Evolutionary conservation across 2,113 vertebrate genomes (phyloP).

Genomic region (Cochlearius cochlearius): DNA sequence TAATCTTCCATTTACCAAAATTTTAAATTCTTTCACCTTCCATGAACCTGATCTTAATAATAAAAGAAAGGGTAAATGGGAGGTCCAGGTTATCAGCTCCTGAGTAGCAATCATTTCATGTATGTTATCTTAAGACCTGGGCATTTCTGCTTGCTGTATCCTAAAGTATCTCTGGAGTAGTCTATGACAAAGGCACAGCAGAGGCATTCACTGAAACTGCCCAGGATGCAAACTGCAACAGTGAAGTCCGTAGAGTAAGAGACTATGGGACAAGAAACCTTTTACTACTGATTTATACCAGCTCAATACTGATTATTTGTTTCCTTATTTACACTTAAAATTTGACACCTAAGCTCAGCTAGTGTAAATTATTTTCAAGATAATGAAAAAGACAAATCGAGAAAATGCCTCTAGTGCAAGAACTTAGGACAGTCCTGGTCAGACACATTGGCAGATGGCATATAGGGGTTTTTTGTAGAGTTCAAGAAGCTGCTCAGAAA

Average conservation of each 20-base stretch:
- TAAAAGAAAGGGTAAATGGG: background rate
- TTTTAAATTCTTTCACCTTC: background rate
- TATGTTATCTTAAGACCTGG: background rate
- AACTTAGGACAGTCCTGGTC: background rate
- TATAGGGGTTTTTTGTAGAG: fast-evolving
- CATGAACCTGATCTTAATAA: background rate
- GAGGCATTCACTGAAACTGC: background rate
- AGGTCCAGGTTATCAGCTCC: background rate
- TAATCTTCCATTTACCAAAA: background rate
- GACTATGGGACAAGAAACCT: background rate
- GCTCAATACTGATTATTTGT: background rate
- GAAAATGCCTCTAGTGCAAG: background rate
- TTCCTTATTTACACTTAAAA: background rate
- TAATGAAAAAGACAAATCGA: background rate
- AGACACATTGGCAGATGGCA: background rate
- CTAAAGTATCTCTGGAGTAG: background rate
- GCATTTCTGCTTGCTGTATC: background rate
- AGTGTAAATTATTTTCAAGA: background rate
- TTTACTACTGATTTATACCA: background rate
- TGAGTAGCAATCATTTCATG: background rate
- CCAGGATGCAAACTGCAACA: background rate
- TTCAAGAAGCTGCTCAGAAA: background rate
- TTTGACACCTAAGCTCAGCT: background rate
- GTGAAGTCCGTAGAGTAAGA: background rate
- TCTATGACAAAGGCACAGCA: background rate